Conservation (phyloP, 2,888 invertebrate species). For the Euzophera pinguis region DNA sequence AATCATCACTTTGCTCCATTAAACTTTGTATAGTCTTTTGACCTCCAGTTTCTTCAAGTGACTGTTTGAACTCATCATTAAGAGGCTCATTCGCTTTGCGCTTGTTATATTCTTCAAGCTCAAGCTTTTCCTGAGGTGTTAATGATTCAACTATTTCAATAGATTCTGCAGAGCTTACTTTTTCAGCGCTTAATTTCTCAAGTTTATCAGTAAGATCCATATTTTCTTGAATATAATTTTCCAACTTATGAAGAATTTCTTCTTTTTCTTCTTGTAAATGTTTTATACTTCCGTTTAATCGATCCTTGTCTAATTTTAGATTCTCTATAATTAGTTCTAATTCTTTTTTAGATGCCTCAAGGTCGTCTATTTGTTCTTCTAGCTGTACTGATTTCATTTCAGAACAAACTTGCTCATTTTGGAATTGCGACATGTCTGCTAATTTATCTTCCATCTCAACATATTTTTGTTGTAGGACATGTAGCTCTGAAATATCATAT, state of each 20-base stretch:
- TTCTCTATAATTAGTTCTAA: constrained; percentile 71
- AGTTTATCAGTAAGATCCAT: constrained; percentile 86
- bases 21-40: constrained; percentile 78
- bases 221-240: constrained; percentile 85
- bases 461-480: constrained; percentile 81
- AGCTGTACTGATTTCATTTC: constrained; percentile 89
- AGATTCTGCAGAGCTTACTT: constrained; percentile 87
- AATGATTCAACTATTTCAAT: constrained; percentile 87
- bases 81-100: constrained; percentile 29
- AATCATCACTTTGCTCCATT: constrained; percentile 82
- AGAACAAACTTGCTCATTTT: constrained; percentile 85
- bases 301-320: constrained; percentile 74
- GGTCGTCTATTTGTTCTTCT: constrained; percentile 86
- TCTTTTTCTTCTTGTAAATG: constrained; percentile 80
- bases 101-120: constrained; percentile 84
- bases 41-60: constrained; percentile 47
- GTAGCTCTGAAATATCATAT: constrained; percentile 63
- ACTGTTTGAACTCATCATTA: constrained; percentile 35
- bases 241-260: constrained; percentile 80
- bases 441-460: constrained; percentile 81
- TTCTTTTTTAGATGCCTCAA: constrained; percentile 72
- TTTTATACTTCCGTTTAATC: constrained; percentile 77
- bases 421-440: constrained; percentile 80
- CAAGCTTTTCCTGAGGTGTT: constrained; percentile 85
- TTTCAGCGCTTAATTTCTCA: constrained; percentile 85